These are phyloP conservation scores for Burhinus oedicnemus DNA, from an alignment of 2,113 vertebrate species.

Conservation along the genomic window DNA sequence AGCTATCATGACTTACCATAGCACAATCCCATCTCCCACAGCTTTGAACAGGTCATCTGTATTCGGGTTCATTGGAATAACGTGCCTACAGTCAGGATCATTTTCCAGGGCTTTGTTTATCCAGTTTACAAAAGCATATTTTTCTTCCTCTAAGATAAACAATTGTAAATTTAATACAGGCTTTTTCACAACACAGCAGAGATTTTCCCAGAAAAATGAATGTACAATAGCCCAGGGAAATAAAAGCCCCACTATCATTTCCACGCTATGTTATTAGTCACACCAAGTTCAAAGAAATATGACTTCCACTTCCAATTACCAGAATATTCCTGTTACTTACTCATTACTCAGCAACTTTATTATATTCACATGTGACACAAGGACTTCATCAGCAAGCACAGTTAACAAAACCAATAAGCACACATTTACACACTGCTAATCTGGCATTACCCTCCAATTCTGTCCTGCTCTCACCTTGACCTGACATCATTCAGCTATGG, in stretches of 20 bases:
- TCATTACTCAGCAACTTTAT: neutral
- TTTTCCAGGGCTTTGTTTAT: constrained; percentile 91
- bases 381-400: neutral
- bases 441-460: neutral
- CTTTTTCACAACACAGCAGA: neutral
- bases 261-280: neutral
- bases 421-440: neutral
- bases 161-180: neutral
- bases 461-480: neutral
- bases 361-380: neutral
- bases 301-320: neutral
- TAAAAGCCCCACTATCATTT: neutral
- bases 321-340: neutral
- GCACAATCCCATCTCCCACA: constrained; percentile 87
- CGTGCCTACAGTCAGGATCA: constrained; percentile 84
- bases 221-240: neutral
- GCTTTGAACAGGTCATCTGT: constrained; percentile 88
- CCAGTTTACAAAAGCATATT: constrained; percentile 94
- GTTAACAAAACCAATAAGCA: neutral
- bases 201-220: neutral
- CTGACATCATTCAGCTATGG: rapidly evolving
- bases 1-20: constrained; percentile 82
- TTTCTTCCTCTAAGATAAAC: constrained; percentile 87
- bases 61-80: constrained; percentile 90
- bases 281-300: neutral